Evolutionary conservation across 2,113 vertebrate species (phyloP).

Genomic region (Notiomystis cincta): DNA sequence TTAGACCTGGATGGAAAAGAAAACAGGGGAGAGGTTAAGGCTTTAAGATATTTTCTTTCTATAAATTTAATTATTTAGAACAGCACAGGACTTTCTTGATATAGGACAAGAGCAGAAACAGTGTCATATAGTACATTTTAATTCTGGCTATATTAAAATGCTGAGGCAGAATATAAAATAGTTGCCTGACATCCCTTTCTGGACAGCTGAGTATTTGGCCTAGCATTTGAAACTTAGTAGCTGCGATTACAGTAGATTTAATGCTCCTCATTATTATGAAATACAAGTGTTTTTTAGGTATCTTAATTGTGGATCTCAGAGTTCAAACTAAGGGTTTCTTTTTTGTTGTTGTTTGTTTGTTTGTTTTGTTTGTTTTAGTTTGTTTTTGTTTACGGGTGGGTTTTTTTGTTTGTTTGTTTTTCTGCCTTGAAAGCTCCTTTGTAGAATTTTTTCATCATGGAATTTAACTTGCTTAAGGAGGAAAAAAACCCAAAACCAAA

Average conservation of each 20-base stretch:
- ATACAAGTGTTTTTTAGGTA: not conserved
- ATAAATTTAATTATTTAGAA: not conserved
- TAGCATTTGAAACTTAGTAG: not conserved
- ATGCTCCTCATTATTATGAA: not conserved
- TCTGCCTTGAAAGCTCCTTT: not conserved
- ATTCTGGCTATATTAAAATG: not conserved
- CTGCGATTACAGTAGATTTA: not conserved
- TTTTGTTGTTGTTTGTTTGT: no score
- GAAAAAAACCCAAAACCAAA: not conserved
- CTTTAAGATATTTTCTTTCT: not conserved
- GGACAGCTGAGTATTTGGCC: not conserved
- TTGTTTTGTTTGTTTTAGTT: no score
- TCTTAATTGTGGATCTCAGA: not conserved
- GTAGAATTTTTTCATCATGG: not conserved
- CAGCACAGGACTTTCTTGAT: not conserved
- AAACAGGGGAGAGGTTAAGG: not conserved
- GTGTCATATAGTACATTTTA: not conserved
- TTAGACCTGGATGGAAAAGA: not conserved
- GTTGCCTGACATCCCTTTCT: not conserved
- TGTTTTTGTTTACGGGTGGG: no score
- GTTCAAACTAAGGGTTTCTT: no score
- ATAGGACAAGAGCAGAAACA: not conserved
- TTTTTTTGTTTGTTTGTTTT: no score
- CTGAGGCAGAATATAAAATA: not conserved
- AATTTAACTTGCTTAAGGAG: not conserved